Evolutionary conservation across 2,113 vertebrate genomes (phyloP), one percentile per base, ranked within the genome.

Genomic region (Sylvilagus bachmani): DNA sequence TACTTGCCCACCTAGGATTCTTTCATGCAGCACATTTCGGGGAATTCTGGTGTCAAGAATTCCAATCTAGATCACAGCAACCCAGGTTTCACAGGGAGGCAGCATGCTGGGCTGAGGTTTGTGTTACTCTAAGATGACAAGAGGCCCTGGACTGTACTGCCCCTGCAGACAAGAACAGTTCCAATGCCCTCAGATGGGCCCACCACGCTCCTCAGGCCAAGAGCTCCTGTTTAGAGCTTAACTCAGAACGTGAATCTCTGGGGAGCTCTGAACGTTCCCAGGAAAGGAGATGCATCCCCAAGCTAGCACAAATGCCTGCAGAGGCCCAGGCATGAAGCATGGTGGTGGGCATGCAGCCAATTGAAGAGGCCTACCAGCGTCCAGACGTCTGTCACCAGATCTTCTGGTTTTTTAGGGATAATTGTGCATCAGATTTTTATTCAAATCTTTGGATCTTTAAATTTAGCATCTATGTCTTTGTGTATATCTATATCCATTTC

Each of bases 401-500:
- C 29, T 27, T 73, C 33, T 2, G 14, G 0, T 84, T 58, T 81
- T 74, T 75, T 25, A 61, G 75, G 14, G 29, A 14, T 81, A 74
- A 61, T 66, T 81, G 55, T 38, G 67, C 83, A 79, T 61, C 33
- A 79, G 21, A 49, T 81, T 83, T 74, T 51, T 90, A 70, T 84
- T 51, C 86, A 93, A 86, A 89, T 86, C 29, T 92, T 69, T 91
- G n/a, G 14, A 74, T 82, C 31, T 66, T 36, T 61, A 94, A 83
- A 58, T 90, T 83, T 91, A 44, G 19, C 90, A 71, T 80, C 31
- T 70, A 49, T 58, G 24, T 91, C 71, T 81, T 14, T 44, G 31
- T 70, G 62, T 49, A 19, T 74, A 36, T 53, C 29, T 22, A 17
- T 67, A 29, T 81, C 3, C 49, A 36, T 78, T 44, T 44, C 44